Evolutionary conservation across 2,888 invertebrate species (phyloP).

Genomic region (Ichneumoninae sp.): DNA sequence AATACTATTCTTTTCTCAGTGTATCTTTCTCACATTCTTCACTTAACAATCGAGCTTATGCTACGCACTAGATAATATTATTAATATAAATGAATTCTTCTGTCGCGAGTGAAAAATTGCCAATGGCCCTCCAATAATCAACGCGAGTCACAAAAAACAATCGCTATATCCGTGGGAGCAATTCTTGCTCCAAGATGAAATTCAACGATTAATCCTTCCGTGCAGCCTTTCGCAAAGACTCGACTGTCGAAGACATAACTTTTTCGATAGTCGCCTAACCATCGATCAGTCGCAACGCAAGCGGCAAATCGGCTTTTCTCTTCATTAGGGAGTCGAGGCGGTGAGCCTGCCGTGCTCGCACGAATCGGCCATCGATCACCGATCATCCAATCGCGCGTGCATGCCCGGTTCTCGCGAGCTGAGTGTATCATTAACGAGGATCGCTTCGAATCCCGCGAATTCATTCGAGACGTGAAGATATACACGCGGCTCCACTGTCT

Average conservation of each 20-base stretch:
- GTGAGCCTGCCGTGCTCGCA: constrained; percentile 4
- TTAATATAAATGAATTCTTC: no score
- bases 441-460: constrained; percentile 20
- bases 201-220: background rate
- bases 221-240: background rate
- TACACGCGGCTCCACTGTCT: background rate
- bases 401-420: background rate
- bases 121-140: no score
- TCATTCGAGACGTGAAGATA: constrained; percentile 6
- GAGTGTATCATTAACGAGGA: constrained; percentile 25
- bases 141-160: background rate
- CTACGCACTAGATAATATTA: no score
- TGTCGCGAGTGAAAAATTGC: no score
- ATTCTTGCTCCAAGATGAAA: background rate
- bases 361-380: constrained; percentile 19
- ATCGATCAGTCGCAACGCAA: constrained; percentile 1
- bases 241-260: constrained; percentile 7
- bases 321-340: constrained; percentile 16
- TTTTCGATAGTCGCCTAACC: background rate
- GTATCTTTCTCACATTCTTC: no score
- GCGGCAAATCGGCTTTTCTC: constrained; percentile 14
- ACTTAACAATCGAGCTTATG: background rate
- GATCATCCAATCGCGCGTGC: constrained; percentile 24
- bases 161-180: background rate
- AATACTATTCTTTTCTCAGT: no score